phyloP scores from a whole-genome alignment of 1,140 invertebrate genomes.

The Batillaria attramentaria region DNA sequence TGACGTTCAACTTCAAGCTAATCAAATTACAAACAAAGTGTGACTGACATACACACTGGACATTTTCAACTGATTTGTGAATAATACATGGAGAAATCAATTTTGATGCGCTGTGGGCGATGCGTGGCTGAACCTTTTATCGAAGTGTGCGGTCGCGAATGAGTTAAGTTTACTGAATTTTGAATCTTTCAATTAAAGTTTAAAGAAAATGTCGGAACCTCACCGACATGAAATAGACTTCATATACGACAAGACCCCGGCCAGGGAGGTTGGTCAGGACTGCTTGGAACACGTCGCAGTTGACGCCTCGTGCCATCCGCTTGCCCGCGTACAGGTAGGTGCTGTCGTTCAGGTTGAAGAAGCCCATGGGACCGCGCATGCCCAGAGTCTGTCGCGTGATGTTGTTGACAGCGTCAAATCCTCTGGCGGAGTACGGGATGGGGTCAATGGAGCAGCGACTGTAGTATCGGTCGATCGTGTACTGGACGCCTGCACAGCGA shows the following conservation, averaged over 20 bases:
- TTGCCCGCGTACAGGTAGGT: constrained; percentile 3
- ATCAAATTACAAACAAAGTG: too few relatives aligned
- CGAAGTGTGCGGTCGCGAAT: too few relatives aligned
- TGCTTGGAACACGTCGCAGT: constrained; percentile 18
- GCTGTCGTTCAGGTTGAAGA: constrained; percentile 15
- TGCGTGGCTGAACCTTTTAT: too few relatives aligned
- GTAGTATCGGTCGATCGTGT: constrained; percentile 12
- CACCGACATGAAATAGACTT: constrained; percentile 20
- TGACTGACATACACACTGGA: too few relatives aligned
- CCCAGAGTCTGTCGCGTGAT: background rate
- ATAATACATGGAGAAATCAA: too few relatives aligned
- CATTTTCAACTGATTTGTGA: too few relatives aligned
- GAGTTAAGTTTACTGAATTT: too few relatives aligned
- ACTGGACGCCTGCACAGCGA: constrained; percentile 29
- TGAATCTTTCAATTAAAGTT: too few relatives aligned
- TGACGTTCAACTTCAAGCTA: too few relatives aligned
- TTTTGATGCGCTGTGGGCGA: too few relatives aligned
- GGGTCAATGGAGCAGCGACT: constrained; percentile 21
- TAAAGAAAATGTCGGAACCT: too few relatives aligned
- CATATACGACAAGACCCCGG: background rate
- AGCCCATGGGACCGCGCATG: constrained; percentile 13
- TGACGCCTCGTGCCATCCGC: background rate
- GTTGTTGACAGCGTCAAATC: constrained; percentile 12
- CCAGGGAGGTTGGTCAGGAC: background rate
- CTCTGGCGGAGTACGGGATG: background rate